Base-by-base conservation (phyloP, 2,888 invertebrate species). In the Nyleta sp. region DNA sequence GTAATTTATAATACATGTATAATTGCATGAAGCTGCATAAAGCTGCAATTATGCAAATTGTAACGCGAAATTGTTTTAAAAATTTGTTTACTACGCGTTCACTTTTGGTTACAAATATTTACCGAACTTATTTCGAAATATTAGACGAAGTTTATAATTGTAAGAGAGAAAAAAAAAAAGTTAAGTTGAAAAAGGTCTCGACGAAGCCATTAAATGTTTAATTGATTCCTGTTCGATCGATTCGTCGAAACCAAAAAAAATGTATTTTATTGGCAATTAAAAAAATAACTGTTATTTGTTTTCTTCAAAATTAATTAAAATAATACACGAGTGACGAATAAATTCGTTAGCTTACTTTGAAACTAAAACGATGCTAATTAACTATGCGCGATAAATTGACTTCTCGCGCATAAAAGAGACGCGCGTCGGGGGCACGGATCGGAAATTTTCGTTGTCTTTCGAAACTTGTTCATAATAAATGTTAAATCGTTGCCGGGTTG, bases 301-400 rank as follows among this genome's bases (percentile, higher is more conserved):
- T 74, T 68, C 53, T 62, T 68, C 31, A 55, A 74, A 42, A 59
- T 44, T 48, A 48, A 55, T 72, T 72, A 55, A 73, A 65, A 57
- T 42, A 65, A 73, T 73, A 59, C 17, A 35, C 35, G 38, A 13
- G 24, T 15, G 20, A 46, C 48, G 18, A 53, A 52, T 65, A 50
- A 67, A 67, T 74, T 18, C 20, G 13, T 46, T 40, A 59, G 35
- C 20, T 46, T n/a, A 17, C 24, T 46, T 60, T 57, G 6, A 50
- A 50, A 55, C 22, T 35, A 31, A 53, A 60, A 24, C 35, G 22
- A 13, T 28, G 17, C 55, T 42, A 64, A 57, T 73, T 73, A 50
- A 64, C 64, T 73, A 73, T 64, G 72, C 71, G 24, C 52, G 15
- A 62, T 53, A 70, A 59, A 60, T 70, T 70, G 40, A 50, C 35